Conservation (phyloP, 2,888 invertebrate species). For the Drosophila infuscata region DNA sequence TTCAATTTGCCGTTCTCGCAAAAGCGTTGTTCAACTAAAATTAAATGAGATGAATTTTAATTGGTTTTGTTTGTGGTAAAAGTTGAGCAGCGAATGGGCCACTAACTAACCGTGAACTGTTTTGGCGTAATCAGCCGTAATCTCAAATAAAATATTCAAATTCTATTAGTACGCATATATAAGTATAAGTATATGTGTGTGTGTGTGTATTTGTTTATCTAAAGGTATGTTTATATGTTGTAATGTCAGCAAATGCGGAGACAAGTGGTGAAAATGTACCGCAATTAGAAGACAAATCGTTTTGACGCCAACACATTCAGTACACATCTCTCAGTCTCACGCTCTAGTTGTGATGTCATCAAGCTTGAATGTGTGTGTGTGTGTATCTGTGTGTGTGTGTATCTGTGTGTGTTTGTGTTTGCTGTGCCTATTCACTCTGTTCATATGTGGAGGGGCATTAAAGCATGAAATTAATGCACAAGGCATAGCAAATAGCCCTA, state of each 20-base stretch:
- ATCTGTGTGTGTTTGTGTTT: constrained; percentile 7
- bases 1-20: constrained; percentile 19
- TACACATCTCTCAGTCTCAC: constrained; percentile 15
- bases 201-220: background rate
- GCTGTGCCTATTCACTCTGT: constrained; percentile 12
- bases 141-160: constrained; percentile 57
- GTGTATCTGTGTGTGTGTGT: background rate
- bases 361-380: constrained; percentile 2
- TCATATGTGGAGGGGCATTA: constrained; percentile 55
- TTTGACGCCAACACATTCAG: constrained; percentile 47
- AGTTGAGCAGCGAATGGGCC: background rate
- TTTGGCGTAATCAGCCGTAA: constrained; percentile 48
- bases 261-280: constrained; percentile 56
- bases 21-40: constrained; percentile 18
- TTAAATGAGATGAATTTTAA: constrained; percentile 30
- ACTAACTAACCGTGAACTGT: constrained; percentile 30
- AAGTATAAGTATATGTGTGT: background rate
- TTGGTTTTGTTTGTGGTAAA: constrained; percentile 35
- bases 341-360: constrained; percentile 45
- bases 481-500: constrained; percentile 58
- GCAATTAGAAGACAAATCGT: constrained; percentile 65
- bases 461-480: constrained; percentile 71
- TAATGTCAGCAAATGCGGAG: constrained; percentile 11
- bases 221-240: background rate
- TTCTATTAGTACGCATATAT: constrained; percentile 39